phyloP scores from a whole-genome alignment of 1,140 invertebrate species.

The Melitaea cinxia region DNA sequence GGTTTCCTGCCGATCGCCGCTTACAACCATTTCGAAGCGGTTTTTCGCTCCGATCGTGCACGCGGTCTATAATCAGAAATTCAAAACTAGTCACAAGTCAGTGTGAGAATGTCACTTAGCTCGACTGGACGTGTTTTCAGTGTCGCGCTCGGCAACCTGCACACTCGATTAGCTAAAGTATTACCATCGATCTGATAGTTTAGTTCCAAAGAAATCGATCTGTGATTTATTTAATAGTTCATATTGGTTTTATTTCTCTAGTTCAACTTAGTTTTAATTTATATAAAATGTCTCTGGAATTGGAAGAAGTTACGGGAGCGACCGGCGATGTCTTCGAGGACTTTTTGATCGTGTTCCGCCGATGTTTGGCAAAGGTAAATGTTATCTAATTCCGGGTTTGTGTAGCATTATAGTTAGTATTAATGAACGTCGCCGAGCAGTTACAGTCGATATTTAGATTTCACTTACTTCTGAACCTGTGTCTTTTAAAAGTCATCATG shows the following conservation, averaged over 20 bases:
- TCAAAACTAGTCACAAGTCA: constrained; percentile 37
- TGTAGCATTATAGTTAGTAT: constrained; percentile 38
- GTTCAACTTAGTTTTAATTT: constrained; percentile 54
- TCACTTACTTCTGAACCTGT: constrained; percentile 21
- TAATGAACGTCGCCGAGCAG: constrained; percentile 26
- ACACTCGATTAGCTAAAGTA: constrained; percentile 61
- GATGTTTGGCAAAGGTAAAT: constrained; percentile 83
- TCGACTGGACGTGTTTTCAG: constrained; percentile 45
- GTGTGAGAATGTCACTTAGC: constrained; percentile 61
- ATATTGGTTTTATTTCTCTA: constrained; percentile 52
- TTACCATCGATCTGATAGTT: constrained; percentile 63
- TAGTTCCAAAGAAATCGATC: constrained; percentile 71
- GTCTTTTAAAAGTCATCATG: constrained; percentile 38
- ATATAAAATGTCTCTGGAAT: constrained; percentile 78
- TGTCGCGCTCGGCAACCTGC: constrained; percentile 45
- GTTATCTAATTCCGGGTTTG: constrained; percentile 68
- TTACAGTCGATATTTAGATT: constrained; percentile 32
- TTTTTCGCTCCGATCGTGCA: constrained; percentile 41
- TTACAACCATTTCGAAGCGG: constrained; percentile 58
- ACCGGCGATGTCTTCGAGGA: constrained; percentile 85
- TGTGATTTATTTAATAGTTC: constrained; percentile 68
- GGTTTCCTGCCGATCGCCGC: constrained; percentile 34
- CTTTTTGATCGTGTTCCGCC: constrained; percentile 82
- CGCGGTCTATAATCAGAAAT: constrained; percentile 45
- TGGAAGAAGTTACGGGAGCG: constrained; percentile 71